phyloP scores from a whole-genome alignment of 2,797 vertebrate genomes.

The Anableps anableps region DNA sequence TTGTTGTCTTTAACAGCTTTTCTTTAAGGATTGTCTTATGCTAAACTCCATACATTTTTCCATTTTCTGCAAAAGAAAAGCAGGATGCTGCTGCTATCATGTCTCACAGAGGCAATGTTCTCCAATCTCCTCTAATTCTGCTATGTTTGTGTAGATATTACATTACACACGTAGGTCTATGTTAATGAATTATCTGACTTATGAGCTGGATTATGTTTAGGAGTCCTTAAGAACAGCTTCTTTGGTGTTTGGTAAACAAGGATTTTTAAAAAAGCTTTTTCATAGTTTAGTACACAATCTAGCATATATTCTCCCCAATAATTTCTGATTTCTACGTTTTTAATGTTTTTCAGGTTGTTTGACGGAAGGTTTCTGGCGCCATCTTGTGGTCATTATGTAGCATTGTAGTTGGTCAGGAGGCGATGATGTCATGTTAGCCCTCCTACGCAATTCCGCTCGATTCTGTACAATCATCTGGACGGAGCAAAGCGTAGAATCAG shows the following conservation, averaged over 20 bases:
- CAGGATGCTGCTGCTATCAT: too few relatives aligned
- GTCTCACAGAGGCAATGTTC: neutral
- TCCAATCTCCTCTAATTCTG: neutral
- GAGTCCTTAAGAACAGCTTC: neutral
- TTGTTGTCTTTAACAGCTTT: neutral
- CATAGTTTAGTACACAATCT: neutral
- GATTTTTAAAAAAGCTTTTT: neutral
- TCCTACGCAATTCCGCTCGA: too few relatives aligned
- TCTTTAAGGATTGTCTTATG: neutral
- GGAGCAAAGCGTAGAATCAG: too few relatives aligned
- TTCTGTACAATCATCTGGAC: too few relatives aligned
- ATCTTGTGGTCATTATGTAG: constrained; percentile 2
- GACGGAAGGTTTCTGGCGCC: neutral
- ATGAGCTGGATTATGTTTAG: neutral
- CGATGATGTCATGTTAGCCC: too few relatives aligned
- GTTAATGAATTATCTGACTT: neutral
- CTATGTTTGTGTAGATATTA: neutral
- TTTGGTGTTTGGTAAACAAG: neutral
- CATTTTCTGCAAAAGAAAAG: neutral
- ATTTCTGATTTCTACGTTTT: neutral
- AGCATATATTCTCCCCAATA: neutral
- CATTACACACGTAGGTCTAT: neutral
- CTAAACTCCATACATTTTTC: neutral
- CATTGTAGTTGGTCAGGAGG: neutral
- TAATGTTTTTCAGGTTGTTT: neutral